Evolutionary conservation across 2,113 vertebrate species (phyloP).

Genomic region (Nesogale talazaci): DNA sequence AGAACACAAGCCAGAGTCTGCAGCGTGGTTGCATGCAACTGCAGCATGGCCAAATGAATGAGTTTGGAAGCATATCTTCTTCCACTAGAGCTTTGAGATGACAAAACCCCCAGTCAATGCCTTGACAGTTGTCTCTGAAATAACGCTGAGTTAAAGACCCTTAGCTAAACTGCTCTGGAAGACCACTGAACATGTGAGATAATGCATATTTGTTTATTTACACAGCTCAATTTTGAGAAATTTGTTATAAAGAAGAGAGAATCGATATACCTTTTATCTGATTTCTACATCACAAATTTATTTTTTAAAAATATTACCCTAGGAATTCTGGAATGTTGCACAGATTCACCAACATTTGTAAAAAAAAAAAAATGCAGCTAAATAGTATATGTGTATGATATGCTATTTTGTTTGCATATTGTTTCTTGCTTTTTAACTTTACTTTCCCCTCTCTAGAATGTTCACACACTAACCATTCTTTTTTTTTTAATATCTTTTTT

Average conservation of each 20-base stretch:
- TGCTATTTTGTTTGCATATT: background rate
- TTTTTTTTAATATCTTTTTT: no score
- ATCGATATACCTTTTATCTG: background rate
- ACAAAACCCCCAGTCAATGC: background rate
- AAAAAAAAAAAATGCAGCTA: background rate
- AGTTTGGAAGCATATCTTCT: background rate
- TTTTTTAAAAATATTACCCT: slow-evolving; percentile 10
- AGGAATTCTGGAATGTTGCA: background rate
- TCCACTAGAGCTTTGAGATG: background rate
- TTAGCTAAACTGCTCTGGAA: background rate
- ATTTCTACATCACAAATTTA: background rate
- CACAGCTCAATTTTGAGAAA: background rate
- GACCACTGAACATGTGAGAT: background rate
- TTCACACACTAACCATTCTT: background rate
- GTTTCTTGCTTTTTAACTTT: background rate
- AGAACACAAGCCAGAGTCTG: no score
- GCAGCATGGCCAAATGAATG: background rate
- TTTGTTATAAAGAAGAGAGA: background rate
- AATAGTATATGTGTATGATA: background rate
- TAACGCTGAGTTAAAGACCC: background rate
- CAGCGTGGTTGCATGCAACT: no score
- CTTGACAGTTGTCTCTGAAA: background rate
- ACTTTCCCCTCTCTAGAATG: background rate
- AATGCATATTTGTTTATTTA: background rate
- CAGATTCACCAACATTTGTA: background rate